Base-by-base conservation (phyloP, 1,140 invertebrate species). In the Drosophila guanche region DNA sequence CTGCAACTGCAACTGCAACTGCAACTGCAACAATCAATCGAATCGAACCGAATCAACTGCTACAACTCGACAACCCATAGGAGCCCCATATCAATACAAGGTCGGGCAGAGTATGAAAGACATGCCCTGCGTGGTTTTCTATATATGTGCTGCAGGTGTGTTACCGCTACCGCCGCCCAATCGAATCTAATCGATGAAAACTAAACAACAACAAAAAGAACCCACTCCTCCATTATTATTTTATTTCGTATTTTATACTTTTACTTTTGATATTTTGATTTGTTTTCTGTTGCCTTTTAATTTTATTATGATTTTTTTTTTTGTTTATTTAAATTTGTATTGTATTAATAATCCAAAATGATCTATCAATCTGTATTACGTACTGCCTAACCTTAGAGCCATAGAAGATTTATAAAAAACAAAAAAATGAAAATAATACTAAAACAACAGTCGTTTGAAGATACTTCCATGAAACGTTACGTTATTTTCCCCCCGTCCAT, bases 131-230 rank as follows among this genome's bases (percentile, higher is more conserved):
- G 79, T 90, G 81, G 69, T 91, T 69, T 80, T 91, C 58, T 89
- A 78, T 83, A 85, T 91, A 67, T 91, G 90, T 78, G 54, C 80
- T 78, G 54, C 80, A 91, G 90, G 90, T 91, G 85, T 89, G 90
- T 91, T 85, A 50, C 68, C 57, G 62, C 67, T 48, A 47, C 70
- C 46, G 72, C 76, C 69, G 74, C 66, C 46, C 55, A 69, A 66
- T 25, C 62, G 47, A 52, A 69, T 65, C 62, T 61, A 58, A 54
- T 41, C 56, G 47, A 37, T 37, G 33, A 33, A 33, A 33, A 10
- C 8, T 10, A 8, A 33, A 27, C 25, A 27, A 27, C 5, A 27
- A 27, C 25, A 5, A 27, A 27, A 27, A 27, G 6, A 27, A 27
- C 5, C 0, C 29, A 29, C 33, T 48, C 29, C 23, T 45, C 29